These are phyloP conservation scores for Lycaena phlaeas DNA, from an alignment of 2,888 invertebrate species.

Conservation along the genomic window DNA sequence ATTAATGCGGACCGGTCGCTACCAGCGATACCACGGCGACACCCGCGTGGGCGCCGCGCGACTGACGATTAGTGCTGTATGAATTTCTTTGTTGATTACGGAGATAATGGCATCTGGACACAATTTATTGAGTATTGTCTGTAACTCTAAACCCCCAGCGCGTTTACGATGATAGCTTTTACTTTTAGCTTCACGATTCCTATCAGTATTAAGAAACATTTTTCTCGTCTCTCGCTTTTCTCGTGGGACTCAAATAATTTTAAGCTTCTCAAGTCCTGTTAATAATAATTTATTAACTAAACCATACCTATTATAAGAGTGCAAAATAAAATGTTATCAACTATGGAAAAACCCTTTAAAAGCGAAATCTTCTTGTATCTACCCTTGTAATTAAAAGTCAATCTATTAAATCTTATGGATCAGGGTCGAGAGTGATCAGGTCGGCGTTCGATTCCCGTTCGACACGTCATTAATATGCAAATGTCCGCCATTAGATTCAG, in stretches of 20 bases:
- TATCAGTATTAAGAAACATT: no score
- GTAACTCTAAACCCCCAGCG: not conserved
- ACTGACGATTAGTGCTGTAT: constrained; percentile 18
- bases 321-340: no score
- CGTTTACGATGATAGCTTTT: no score
- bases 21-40: no score
- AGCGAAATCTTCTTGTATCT: no score
- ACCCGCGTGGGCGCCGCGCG: constrained; percentile 55
- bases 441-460: constrained; percentile 26
- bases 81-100: constrained; percentile 11
- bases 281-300: no score
- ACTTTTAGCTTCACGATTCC: no score
- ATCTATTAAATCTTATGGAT: not conserved
- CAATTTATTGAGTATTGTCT: constrained; percentile 1
- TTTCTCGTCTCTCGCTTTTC: no score
- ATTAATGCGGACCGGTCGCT: constrained; percentile 45
- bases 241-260: not conserved
- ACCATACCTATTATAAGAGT: no score
- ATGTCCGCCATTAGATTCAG: constrained; percentile 19
- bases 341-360: no score
- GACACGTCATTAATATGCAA: constrained; percentile 37
- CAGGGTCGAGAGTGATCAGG: constrained; percentile 1
- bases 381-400: not conserved
- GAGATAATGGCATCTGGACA: constrained; percentile 7
- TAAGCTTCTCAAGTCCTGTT: not conserved